Percentiles rank a stretch among this genome's conserved stretches.
These are phyloP conservation scores for Macropodus opercularis DNA, from an alignment of 2,797 vertebrate species.

Conservation along the genomic window DNA sequence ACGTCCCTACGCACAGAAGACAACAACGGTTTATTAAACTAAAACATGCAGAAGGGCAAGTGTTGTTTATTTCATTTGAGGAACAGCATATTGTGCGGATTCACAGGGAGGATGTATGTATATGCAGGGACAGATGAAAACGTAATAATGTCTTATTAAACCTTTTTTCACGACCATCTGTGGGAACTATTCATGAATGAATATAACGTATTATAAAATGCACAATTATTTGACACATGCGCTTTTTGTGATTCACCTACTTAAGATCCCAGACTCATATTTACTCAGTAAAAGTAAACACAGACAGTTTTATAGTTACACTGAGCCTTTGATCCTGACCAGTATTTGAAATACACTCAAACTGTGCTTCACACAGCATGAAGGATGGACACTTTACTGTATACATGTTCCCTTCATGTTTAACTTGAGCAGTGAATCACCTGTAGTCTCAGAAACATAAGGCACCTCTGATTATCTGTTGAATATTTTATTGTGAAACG, in stretches of 20 bases:
- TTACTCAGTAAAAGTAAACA: neutral
- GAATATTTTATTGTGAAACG: neutral
- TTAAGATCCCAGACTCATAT: conserved; percentile 25
- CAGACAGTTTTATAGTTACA: conserved; percentile 11
- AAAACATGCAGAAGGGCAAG: too few relatives aligned
- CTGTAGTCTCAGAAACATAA: conserved; percentile 3
- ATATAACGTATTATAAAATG: too few relatives aligned
- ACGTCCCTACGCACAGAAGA: too few relatives aligned
- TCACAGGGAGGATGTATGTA: too few relatives aligned
- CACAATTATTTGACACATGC: neutral
- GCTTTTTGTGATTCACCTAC: conserved; percentile 8
- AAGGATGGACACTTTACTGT: conserved; percentile 32
- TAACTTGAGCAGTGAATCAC: neutral
- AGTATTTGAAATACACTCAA: conserved; percentile 18
- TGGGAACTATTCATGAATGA: neutral
- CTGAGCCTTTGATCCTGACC: conserved; percentile 37
- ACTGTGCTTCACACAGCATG: conserved; percentile 10
- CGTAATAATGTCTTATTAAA: too few relatives aligned
- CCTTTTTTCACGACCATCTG: too few relatives aligned
- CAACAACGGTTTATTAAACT: too few relatives aligned
- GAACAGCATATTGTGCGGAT: too few relatives aligned
- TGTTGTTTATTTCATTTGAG: too few relatives aligned
- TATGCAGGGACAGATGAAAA: too few relatives aligned
- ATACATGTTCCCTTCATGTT: conserved; percentile 26
- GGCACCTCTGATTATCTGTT: too few relatives aligned